These are phyloP conservation scores for Dioctria linearis DNA, from an alignment of 2,888 invertebrate species.

Conservation along the genomic window DNA sequence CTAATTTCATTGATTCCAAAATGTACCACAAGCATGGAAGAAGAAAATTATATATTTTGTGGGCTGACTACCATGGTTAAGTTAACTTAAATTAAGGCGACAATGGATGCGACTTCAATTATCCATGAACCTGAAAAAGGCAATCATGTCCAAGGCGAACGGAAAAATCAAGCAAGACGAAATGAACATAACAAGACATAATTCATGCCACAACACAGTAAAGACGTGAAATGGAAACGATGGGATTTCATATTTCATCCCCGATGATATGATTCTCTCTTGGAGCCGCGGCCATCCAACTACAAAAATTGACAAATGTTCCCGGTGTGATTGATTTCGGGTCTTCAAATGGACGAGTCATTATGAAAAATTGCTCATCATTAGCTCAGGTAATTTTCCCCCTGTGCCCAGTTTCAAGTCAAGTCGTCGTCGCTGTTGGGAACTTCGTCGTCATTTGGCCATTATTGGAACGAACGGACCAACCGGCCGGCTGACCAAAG, in stretches of 20 bases:
- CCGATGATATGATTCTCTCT: conserved; percentile 29
- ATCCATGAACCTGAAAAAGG: conserved; percentile 30
- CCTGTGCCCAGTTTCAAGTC: not conserved
- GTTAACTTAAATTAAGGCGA: conserved; percentile 25
- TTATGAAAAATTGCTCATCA: conserved; percentile 63
- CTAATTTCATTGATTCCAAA: too few species aligned
- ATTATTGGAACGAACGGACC: conserved; percentile 3
- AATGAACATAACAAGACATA: conserved; percentile 51
- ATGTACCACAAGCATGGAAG: too few species aligned
- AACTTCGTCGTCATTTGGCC: not conserved
- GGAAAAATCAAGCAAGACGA: not conserved
- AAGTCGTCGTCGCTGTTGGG: not conserved
- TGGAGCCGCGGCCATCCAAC: not conserved
- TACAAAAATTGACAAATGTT: conserved; percentile 55
- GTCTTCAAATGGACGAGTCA: conserved; percentile 62
- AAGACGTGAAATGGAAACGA: conserved; percentile 52
- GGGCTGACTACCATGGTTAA: not conserved
- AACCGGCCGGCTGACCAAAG: not conserved
- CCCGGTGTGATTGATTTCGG: conserved; percentile 60
- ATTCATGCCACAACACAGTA: conserved; percentile 31
- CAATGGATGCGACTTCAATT: conserved; percentile 45
- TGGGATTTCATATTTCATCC: conserved; percentile 50
- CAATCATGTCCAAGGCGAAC: not conserved
- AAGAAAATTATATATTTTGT: too few species aligned
- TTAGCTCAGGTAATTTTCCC: conserved; percentile 60